These are phyloP conservation scores for Eleginops maclovinus DNA, from an alignment of 2,113 vertebrate genomes.

Conservation along the genomic window DNA sequence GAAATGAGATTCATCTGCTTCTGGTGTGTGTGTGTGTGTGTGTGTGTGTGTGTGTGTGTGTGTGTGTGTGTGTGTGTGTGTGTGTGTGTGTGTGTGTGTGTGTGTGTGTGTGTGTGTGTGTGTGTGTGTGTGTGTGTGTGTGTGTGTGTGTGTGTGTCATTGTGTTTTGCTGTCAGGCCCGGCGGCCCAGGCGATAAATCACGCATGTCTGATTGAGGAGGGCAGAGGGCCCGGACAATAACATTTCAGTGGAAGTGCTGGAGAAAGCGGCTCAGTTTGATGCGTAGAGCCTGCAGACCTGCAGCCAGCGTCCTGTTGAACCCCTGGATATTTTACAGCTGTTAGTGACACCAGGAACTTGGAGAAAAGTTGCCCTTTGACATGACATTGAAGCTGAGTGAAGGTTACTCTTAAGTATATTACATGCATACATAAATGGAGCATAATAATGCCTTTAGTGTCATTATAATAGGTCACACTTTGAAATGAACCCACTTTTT, in stretches of 20 bases:
- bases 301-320: constrained; percentile 42
- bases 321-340: constrained; percentile 61
- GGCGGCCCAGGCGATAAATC: constrained; percentile 81
- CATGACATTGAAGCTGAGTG: constrained; percentile 53
- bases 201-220: constrained; percentile 83
- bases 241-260: constrained; percentile 74
- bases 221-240: constrained; percentile 81
- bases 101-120: constrained; percentile 38
- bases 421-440: constrained; percentile 7
- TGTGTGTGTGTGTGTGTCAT: constrained; percentile 68
- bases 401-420: constrained; percentile 40
- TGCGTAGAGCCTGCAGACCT: constrained; percentile 47
- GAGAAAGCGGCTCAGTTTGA: constrained; percentile 66
- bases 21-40: constrained; percentile 71
- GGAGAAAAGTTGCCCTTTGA: constrained; percentile 33
- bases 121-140: constrained; percentile 52
- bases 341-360: constrained; percentile 36
- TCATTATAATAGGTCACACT: background rate
- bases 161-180: constrained; percentile 80
- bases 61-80: constrained; percentile 58
- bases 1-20: constrained; percentile 81
- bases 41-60: constrained; percentile 61
- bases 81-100: constrained; percentile 57
- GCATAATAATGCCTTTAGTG: background rate
- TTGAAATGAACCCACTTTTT: background rate